Conservation (phyloP, 1,140 invertebrate genomes). For the Heliconius congener region DNA sequence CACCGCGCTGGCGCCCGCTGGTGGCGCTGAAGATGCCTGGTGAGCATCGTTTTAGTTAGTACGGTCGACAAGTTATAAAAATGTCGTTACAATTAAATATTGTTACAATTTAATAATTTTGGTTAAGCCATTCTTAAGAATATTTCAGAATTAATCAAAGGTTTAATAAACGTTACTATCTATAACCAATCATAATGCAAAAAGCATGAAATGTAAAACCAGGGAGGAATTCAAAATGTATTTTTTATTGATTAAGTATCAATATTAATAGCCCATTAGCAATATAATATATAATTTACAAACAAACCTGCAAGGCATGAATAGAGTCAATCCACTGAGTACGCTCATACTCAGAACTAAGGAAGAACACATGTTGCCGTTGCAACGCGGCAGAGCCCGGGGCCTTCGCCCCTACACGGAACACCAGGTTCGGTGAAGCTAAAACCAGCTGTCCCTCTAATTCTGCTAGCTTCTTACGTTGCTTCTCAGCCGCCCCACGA, state of each 20-base stretch:
- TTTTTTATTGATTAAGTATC: too few species aligned
- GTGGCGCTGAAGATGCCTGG: constrained; percentile 71
- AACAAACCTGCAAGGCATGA: constrained; percentile 86
- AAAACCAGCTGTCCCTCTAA: constrained; percentile 94
- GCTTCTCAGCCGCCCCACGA: constrained; percentile 90
- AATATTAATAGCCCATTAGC: too few species aligned
- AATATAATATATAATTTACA: neutral
- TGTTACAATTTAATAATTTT: too few species aligned
- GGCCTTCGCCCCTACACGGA: constrained; percentile 79
- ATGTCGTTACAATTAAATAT: too few species aligned
- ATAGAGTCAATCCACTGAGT: constrained; percentile 97
- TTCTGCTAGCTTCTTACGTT: constrained; percentile 93
- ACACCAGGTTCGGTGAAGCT: constrained; percentile 93
- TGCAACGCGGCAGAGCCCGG: constrained; percentile 84
- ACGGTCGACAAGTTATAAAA: too few species aligned
- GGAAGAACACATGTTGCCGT: constrained; percentile 91
- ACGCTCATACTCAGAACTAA: constrained; percentile 96
- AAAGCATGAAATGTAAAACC: too few species aligned
- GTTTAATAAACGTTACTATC: too few species aligned
- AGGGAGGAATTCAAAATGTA: too few species aligned
- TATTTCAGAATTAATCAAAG: too few species aligned
- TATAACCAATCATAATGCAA: too few species aligned
- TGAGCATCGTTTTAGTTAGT: too few species aligned
- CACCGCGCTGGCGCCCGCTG: constrained; percentile 83
- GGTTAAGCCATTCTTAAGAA: too few species aligned